Base-by-base conservation (phyloP, 2,888 invertebrate species). In the Neoascia interrupta region DNA sequence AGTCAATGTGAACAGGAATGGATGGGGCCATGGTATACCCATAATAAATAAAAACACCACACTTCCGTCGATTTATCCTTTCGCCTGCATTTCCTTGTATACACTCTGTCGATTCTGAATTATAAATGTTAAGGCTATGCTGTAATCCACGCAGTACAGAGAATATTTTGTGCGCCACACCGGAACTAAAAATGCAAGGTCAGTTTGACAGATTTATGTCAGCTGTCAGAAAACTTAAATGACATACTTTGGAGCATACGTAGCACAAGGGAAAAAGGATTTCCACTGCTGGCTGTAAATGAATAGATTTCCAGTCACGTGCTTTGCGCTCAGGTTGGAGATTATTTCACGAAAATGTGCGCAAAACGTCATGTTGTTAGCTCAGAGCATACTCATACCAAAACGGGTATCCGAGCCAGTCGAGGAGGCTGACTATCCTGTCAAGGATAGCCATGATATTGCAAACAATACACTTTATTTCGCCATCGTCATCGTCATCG, bases 381-480 rank as follows among this genome's bases (percentile, higher is more conserved):
- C 41, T 66, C 51, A 39, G 47, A 73, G 49, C 54, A 58, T n/a
- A n/a, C 51, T 64, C 53, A 54, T 58, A 70, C 64, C 39, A 63
- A 31, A 8, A 49, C 51, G 51, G 41, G 18, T 61, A 6, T n/a
- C 3, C 15, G 39, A 16, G 34, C n/a, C 15, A 56, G 39, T 13
- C 26, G 21, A 10, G 43, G 21, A n/a, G 36, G 21, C 47, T 31
- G 61, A 63, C 63, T 31, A 53, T 39, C 61, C 53, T 28, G 43
- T 49, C 43, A 61, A 54, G 60, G 49, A 72, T 61, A 61, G 34
- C 61, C 45, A 54, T 47, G 26, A 26, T 43, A 61, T 34, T 60
- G 37, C 66, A 68, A 61, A 79, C 66, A 79, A 73, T 73, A 66
- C 36, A 73, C 66, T 68, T 61, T 68, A 60, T 73, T 72, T 54